A percentile compares a stretch with the other conserved stretches of the same genome.
phyloP scores from a whole-genome alignment of 2,797 vertebrate species.

The Ibycter americanus region DNA sequence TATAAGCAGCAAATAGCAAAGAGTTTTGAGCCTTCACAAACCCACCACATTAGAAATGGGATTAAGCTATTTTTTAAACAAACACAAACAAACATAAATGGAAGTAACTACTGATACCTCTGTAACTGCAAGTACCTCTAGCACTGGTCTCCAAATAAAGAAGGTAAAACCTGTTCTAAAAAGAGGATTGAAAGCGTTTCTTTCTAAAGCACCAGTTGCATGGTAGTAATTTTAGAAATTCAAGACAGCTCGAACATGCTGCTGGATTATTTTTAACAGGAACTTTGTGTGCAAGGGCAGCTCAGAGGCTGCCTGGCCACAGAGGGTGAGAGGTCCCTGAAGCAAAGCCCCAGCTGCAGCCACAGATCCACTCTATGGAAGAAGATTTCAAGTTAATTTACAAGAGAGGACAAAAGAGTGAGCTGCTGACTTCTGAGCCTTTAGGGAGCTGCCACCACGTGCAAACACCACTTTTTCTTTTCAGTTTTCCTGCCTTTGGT shows the following conservation, averaged over 20 bases:
- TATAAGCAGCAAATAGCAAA: background rate
- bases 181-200: background rate
- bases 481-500: background rate
- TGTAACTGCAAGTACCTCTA: background rate
- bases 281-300: background rate
- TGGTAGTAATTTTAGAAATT: background rate
- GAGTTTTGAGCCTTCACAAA: background rate
- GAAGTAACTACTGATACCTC: background rate
- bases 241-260: background rate
- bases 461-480: background rate
- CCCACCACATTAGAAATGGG: background rate
- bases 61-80: conserved; percentile 20
- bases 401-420: background rate
- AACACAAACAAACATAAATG: background rate
- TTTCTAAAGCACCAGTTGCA: conserved; percentile 7
- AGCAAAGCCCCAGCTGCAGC: background rate
- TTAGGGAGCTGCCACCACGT: background rate
- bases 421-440: background rate
- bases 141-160: background rate
- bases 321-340: background rate
- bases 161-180: background rate
- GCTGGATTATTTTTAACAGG: conserved; percentile 53
- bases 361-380: background rate
- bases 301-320: background rate
- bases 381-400: background rate